phyloP scores from a whole-genome alignment of 1,140 invertebrate genomes.

The Ruditapes philippinarum region DNA sequence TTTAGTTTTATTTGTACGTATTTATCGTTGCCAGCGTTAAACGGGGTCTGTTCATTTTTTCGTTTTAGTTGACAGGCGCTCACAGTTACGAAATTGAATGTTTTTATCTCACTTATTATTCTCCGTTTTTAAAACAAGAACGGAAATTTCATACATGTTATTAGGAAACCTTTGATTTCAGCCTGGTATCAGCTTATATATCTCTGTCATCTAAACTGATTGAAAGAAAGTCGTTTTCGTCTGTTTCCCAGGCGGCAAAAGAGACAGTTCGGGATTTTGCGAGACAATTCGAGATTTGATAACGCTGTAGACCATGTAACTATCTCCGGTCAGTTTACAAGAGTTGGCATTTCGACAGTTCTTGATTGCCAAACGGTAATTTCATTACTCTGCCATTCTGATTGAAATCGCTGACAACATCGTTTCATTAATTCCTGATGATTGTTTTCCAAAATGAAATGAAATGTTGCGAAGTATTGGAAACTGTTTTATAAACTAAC shows the following conservation, averaged over 20 bases:
- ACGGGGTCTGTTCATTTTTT: too few relatives aligned
- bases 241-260: neutral
- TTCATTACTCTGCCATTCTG: conserved; percentile 28
- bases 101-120: neutral
- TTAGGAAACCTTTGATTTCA: neutral
- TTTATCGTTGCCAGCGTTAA: too few relatives aligned
- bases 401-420: conserved; percentile 23
- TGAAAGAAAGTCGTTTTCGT: neutral
- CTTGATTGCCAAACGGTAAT: conserved; percentile 52
- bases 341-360: conserved; percentile 58
- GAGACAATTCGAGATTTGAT: conserved; percentile 2
- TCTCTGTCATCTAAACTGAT: neutral
- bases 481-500: too few relatives aligned
- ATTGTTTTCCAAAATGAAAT: conserved; percentile 50
- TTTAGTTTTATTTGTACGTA: too few relatives aligned
- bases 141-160: neutral
- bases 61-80: too few relatives aligned
- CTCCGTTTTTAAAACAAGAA: neutral
- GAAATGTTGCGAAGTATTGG: too few relatives aligned
- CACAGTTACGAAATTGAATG: too few relatives aligned
- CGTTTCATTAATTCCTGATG: conserved; percentile 55
- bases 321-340: conserved; percentile 49
- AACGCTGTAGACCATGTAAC: neutral
- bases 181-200: neutral
- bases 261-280: neutral